These are phyloP conservation scores for Monoplex corrugatus DNA, from an alignment of 2,888 invertebrate species.

Conservation along the genomic window DNA sequence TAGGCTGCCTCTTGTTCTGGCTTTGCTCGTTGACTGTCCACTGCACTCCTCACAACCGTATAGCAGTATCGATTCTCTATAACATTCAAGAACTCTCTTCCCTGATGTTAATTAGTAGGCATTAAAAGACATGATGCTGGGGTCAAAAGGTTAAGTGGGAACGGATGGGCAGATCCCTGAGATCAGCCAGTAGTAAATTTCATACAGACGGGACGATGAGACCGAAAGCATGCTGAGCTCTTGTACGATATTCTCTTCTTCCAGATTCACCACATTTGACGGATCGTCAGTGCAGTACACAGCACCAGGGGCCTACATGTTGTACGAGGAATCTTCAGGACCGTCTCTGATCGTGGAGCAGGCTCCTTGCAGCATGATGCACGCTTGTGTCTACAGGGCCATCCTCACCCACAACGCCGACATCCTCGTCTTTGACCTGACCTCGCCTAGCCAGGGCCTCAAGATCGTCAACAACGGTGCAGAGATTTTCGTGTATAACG, in stretches of 20 bases:
- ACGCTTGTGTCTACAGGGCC: slow-evolving; percentile 28
- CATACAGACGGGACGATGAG: no score
- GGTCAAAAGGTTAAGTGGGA: no score
- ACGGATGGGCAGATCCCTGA: no score
- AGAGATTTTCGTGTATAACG: not conserved
- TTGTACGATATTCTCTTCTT: not conserved
- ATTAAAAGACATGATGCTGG: no score
- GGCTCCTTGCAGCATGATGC: slow-evolving; percentile 18
- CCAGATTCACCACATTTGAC: slow-evolving; percentile 22
- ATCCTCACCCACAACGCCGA: slow-evolving; percentile 6
- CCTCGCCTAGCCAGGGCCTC: not conserved
- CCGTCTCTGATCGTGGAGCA: slow-evolving; percentile 2
- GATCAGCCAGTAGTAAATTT: no score
- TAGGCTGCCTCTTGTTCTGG: no score
- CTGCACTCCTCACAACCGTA: no score
- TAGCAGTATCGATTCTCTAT: no score
- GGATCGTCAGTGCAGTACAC: slow-evolving; percentile 22
- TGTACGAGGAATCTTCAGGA: slow-evolving; percentile 22
- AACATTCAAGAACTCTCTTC: no score
- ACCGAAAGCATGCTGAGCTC: not conserved
- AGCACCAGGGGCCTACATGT: not conserved
- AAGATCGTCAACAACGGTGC: slow-evolving; percentile 10
- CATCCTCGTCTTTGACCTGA: slow-evolving; percentile 37
- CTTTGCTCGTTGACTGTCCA: no score
- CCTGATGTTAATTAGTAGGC: no score